Evolutionary conservation across 2,797 vertebrate species (phyloP), one percentile per base, ranked within the genome.

Genomic region (Parauchenoglanis punctatus): DNA sequence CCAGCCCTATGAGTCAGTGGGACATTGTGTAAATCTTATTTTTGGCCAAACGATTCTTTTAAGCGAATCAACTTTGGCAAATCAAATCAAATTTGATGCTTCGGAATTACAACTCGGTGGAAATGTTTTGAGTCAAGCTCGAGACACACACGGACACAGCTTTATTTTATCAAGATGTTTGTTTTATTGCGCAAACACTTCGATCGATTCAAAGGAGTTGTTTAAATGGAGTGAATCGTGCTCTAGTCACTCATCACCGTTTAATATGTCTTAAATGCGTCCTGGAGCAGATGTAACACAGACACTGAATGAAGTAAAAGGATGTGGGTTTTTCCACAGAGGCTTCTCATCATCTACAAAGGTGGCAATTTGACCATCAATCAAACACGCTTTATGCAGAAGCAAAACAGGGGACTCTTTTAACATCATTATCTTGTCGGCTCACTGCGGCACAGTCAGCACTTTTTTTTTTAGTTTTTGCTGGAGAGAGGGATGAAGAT

Each of bases 331-430:
- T 82, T 82, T 65, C 80, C 59, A 82, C 59, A 5, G 59, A 49
- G 40, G 81, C n/a, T 52, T 83, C 52, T 83, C 61, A 83, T 83
- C 58, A 5, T 46, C 25, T 15, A 63, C 25, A 17, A 65, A 63
- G 40, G 59, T 4, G 1, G 80, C 59, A 46, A 59, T 46, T 46
- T 63, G 84, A 44, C 17, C 56, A 31, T 85, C 68, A 73, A 49
- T 85, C 84, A 76, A 75, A 31, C 23, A 2, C 1, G 23, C 83
- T 72, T 56, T 58, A 58, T 58, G 40, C 28, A 28, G 35, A 85
- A n/a, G 67, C 40, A 23, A 61, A 63, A 40, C 40, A 73, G 35
- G 56, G 63, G 40, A 17, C 25, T 72, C 40, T 20, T 85, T 56
- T 18, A 49, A 75, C 25, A 0, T 73, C 56, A 7, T 76, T 61